phyloP scores from a whole-genome alignment of 92 coral and sea anemone genomes.

The Porites divaricata region DNA sequence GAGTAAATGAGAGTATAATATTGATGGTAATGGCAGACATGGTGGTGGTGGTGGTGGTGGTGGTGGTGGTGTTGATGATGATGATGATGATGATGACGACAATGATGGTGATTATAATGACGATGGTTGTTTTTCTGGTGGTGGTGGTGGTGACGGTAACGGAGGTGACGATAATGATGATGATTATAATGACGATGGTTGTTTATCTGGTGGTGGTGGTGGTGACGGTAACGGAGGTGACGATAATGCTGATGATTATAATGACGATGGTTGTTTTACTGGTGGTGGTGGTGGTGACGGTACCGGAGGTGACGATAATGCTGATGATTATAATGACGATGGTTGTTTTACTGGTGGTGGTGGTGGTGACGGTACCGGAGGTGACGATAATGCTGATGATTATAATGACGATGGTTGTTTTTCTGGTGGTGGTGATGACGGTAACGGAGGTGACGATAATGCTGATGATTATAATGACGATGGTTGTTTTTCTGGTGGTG shows the following conservation, averaged over 20 bases:
- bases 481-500: no score
- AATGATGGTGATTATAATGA: not conserved
- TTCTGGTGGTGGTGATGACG: no score
- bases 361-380: not conserved
- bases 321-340: not conserved
- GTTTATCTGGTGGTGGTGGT: not conserved
- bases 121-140: not conserved
- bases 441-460: no score
- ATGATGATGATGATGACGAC: slow-evolving; percentile 5
- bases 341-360: not conserved
- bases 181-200: not conserved
- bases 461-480: no score
- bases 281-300: slow-evolving; percentile 7
- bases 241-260: not conserved
- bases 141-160: not conserved
- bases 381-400: not conserved
- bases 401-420: not conserved
- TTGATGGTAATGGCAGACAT: not conserved
- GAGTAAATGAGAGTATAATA: not conserved
- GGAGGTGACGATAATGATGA: not conserved
- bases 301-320: not conserved
- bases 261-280: slow-evolving; percentile 6
- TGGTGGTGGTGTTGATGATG: not conserved
- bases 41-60: not conserved
- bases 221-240: not conserved